Percentiles rank a stretch among this genome's conserved stretches.
Conservation (phyloP, 1,140 invertebrate genomes). For the Tribolium castaneum region DNA sequence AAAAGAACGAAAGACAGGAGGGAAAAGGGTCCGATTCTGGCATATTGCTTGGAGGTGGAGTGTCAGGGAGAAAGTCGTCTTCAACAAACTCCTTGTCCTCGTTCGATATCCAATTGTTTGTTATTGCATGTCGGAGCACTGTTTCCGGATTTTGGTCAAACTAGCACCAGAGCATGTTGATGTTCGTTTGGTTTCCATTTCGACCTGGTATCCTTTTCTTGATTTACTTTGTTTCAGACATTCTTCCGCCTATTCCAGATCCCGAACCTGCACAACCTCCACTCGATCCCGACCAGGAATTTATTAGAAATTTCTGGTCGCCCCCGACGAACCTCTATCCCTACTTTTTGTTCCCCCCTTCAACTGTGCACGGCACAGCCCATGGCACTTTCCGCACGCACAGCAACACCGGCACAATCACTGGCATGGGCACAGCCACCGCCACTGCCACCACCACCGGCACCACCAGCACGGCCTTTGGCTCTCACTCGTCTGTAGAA, state of each 20-base stretch:
- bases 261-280: constrained; percentile 70
- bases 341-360: constrained; percentile 69
- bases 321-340: constrained; percentile 69
- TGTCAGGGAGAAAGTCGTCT: constrained; percentile 10
- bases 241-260: constrained; percentile 68
- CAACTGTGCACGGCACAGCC: constrained; percentile 59
- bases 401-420: constrained; percentile 58
- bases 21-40: neutral
- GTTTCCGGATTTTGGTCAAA: constrained; percentile 7
- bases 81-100: neutral
- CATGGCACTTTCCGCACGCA: constrained; percentile 61
- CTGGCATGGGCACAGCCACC: constrained; percentile 52
- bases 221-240: constrained; percentile 68
- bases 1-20: neutral
- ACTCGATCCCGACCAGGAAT: constrained; percentile 66
- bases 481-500: constrained; percentile 62
- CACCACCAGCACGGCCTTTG: constrained; percentile 56
- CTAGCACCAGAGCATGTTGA: constrained; percentile 10
- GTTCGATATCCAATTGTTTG: constrained; percentile 12
- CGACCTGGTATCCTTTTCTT: constrained; percentile 9
- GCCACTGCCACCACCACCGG: constrained; percentile 59
- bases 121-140: constrained; percentile 20
- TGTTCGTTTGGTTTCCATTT: constrained; percentile 6
- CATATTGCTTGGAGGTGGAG: neutral
- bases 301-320: constrained; percentile 68